Percentiles rank a stretch among this genome's conserved stretches.
These are phyloP conservation scores for Dasyurus viverrinus DNA, from an alignment of 2,113 vertebrate genomes.

Conservation along the genomic window DNA sequence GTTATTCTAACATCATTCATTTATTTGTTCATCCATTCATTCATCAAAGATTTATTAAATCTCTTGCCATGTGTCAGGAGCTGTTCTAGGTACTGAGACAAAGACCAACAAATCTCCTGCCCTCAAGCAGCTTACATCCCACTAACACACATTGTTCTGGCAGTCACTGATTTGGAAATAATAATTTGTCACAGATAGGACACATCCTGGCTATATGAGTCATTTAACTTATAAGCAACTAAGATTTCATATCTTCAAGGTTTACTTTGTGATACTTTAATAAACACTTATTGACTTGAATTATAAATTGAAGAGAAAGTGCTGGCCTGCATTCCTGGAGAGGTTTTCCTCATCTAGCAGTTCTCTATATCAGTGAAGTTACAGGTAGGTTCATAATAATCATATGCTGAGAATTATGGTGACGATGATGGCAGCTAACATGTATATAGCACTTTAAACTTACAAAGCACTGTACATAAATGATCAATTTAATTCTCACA, in stretches of 20 bases:
- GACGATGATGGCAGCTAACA: not conserved
- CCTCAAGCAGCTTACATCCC: not conserved
- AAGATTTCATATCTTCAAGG: not conserved
- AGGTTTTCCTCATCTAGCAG: not conserved
- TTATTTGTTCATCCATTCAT: not conserved
- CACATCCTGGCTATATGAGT: not conserved
- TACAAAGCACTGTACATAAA: not conserved
- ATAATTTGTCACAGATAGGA: not conserved
- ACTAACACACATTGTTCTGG: too few relatives aligned
- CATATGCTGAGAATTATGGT: not conserved
- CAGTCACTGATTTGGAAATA: not conserved
- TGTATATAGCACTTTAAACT: not conserved
- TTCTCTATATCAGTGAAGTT: not conserved
- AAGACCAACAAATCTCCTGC: not conserved
- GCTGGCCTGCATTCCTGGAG: not conserved
- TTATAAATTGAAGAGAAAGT: not conserved
- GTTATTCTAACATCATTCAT: not conserved
- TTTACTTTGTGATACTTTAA: fast-evolving
- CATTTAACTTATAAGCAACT: not conserved
- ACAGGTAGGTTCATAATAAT: not conserved
- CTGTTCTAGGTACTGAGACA: not conserved
- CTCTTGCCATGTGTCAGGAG: not conserved
- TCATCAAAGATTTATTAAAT: not conserved
- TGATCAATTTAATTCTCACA: not conserved
- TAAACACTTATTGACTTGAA: not conserved